These are phyloP conservation scores for Eretmochelys imbricata DNA, from an alignment of 2,113 vertebrate genomes.

Conservation along the genomic window DNA sequence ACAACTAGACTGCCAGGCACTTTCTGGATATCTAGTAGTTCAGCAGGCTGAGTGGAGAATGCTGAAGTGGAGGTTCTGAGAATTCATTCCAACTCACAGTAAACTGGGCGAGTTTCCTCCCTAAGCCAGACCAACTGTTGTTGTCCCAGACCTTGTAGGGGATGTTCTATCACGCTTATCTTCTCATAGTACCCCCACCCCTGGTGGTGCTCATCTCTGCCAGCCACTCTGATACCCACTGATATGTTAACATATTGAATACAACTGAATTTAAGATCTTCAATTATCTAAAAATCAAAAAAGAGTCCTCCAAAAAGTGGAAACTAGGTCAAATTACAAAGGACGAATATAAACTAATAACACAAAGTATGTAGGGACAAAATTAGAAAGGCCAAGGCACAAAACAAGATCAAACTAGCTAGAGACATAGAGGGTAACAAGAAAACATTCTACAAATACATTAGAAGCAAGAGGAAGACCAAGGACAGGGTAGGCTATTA, in stretches of 20 bases:
- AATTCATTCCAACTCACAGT: background rate
- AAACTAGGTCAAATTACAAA: too few species aligned
- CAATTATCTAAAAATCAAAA: too few species aligned
- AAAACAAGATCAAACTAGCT: too few species aligned
- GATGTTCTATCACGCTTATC: background rate
- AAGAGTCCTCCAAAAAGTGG: too few species aligned
- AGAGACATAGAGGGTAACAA: too few species aligned
- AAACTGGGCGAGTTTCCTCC: background rate
- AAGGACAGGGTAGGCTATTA: too few species aligned
- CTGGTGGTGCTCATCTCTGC: background rate
- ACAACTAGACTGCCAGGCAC: background rate
- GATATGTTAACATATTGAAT: fast-evolving
- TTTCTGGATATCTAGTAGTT: background rate
- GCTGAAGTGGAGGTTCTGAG: background rate
- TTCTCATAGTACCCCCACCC: fast-evolving
- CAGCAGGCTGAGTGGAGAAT: background rate
- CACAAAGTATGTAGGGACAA: too few species aligned
- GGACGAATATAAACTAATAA: too few species aligned
- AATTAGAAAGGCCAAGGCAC: too few species aligned
- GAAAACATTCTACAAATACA: too few species aligned
- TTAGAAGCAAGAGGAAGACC: too few species aligned
- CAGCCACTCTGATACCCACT: fast-evolving
- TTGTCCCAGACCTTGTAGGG: background rate
- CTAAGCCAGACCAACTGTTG: background rate
- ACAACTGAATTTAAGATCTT: background rate